Percentiles rank a stretch among this genome's conserved stretches.
phyloP scores from a whole-genome alignment of 2,888 invertebrate species.

The Coleophora flavipennella region DNA sequence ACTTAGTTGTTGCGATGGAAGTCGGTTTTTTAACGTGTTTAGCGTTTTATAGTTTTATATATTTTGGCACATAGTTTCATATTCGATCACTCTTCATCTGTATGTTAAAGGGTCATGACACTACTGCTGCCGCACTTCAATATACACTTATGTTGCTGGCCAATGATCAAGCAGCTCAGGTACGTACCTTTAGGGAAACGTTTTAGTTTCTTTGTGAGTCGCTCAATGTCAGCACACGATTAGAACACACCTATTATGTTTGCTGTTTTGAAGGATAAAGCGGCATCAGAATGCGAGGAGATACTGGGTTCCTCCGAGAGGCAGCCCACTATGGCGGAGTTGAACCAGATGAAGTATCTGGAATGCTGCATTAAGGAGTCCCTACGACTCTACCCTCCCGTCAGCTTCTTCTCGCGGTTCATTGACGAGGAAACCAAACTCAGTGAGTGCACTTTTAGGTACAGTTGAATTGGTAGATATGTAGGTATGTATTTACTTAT shows the following conservation, averaged over 20 bases:
- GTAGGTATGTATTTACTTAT: no score
- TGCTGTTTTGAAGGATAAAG: constrained; percentile 61
- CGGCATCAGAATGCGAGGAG: constrained; percentile 73
- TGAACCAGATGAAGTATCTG: constrained; percentile 77
- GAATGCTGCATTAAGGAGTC: constrained; percentile 81
- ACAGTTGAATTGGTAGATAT: no score
- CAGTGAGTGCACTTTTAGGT: constrained; percentile 50
- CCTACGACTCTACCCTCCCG: constrained; percentile 77
- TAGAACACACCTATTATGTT: no score
- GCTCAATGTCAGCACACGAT: no score
- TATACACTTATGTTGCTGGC: constrained; percentile 57
- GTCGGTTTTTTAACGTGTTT: no score
- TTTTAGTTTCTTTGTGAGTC: no score
- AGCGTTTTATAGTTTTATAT: no score
- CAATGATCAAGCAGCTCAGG: constrained; percentile 42
- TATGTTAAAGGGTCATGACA: constrained; percentile 63
- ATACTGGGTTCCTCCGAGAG: constrained; percentile 76
- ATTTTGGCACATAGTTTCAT: no score
- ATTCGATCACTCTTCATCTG: no score
- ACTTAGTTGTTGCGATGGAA: no score
- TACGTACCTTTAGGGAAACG: constrained; percentile 11
- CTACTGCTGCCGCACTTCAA: constrained; percentile 51
- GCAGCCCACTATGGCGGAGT: constrained; percentile 72
- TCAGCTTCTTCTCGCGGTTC: constrained; percentile 75
- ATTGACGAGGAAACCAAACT: constrained; percentile 70